Evolutionary conservation across 2,113 vertebrate species (phyloP).

Genomic region (Hypocryptadius cinnamomeus): DNA sequence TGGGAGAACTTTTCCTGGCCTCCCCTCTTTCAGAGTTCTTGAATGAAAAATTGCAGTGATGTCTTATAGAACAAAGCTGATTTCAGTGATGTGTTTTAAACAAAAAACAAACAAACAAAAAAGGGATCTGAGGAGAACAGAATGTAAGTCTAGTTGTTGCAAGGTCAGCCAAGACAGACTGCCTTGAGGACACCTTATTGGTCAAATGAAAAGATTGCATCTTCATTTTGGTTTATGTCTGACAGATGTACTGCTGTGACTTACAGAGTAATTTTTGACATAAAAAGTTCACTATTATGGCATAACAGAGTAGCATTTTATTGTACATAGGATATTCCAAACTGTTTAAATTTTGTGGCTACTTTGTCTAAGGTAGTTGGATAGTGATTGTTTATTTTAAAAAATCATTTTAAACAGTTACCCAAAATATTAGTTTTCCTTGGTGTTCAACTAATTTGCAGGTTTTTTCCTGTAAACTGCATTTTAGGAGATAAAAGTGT

Average conservation of each 20-base stretch:
- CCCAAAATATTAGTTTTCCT: background rate
- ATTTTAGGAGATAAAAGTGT: slow-evolving; percentile 7
- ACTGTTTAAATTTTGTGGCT: background rate
- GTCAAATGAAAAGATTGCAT: background rate
- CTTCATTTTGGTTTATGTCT: background rate
- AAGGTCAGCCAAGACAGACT: background rate
- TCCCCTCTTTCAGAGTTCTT: background rate
- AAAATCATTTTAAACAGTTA: background rate
- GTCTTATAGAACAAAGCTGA: background rate
- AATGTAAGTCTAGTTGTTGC: background rate
- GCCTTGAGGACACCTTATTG: background rate
- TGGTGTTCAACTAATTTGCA: background rate
- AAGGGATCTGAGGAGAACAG: background rate
- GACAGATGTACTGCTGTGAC: background rate
- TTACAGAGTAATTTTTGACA: background rate
- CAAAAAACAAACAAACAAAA: background rate
- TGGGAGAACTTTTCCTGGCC: background rate
- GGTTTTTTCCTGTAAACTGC: background rate
- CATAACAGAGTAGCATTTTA: background rate
- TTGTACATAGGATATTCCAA: background rate
- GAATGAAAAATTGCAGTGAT: background rate
- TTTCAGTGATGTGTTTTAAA: background rate
- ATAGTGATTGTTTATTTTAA: background rate
- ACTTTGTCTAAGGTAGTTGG: background rate
- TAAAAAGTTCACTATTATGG: background rate